Conservation (phyloP, 1,140 invertebrate genomes). For the Aphidius ervi region DNA sequence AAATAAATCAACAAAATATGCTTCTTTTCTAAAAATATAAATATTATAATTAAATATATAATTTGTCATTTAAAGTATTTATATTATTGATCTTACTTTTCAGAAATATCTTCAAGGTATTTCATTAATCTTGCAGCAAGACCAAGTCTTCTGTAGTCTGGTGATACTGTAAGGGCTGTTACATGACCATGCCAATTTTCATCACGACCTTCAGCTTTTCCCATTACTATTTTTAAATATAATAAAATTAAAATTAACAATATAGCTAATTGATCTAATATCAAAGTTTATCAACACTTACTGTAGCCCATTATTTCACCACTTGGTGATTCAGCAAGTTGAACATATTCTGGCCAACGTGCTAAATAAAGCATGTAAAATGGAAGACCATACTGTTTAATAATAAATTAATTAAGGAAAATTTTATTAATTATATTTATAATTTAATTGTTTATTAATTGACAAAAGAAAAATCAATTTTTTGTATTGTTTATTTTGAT, state of each 20-base stretch:
- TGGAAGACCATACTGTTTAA: conserved; percentile 81
- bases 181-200: conserved; percentile 99
- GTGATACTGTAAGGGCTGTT: conserved; percentile 94
- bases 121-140: conserved; percentile 94
- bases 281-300: conserved; percentile 56
- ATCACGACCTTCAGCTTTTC: conserved; percentile 92
- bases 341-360: conserved; percentile 99
- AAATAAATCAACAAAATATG: conserved; percentile 98
- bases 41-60: background rate
- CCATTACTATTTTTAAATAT: conserved; percentile 62
- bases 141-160: conserved; percentile 85
- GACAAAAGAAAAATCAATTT: background rate
- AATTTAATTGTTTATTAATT: background rate
- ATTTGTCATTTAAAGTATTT: background rate
- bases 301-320: conserved; percentile 98
- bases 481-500: background rate
- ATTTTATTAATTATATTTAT: conserved; percentile 6
- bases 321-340: conserved; percentile 89
- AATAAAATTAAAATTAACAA: background rate
- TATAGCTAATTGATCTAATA: too few species aligned
- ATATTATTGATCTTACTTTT: conserved; percentile 65
- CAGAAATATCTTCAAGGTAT: conserved; percentile 91
- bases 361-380: conserved; percentile 98
- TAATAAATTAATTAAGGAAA: conserved; percentile 26
- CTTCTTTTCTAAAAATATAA: conserved; percentile 70